Percentiles rank a stretch among this genome's conserved stretches.
These are phyloP conservation scores for Jordanella pulchra DNA, from an alignment of 2,797 vertebrate genomes.

Conservation along the genomic window DNA sequence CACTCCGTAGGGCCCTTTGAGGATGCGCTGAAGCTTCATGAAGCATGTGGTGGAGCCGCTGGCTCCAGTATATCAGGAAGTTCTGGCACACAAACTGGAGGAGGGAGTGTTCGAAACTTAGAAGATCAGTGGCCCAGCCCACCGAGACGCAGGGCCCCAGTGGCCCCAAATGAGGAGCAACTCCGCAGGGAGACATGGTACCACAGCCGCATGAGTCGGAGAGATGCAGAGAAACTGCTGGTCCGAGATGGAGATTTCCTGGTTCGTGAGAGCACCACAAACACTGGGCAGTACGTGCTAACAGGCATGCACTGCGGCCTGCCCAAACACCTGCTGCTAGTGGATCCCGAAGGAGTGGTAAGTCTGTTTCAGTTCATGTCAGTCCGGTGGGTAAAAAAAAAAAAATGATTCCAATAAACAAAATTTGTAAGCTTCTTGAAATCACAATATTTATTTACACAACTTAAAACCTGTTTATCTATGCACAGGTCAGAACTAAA, in stretches of 20 bases:
- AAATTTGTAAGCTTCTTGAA: neutral
- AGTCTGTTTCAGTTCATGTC: conserved; percentile 58
- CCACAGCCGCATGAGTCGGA: conserved; percentile 93
- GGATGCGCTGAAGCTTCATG: conserved; percentile 92
- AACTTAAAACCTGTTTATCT: neutral
- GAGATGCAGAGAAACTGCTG: conserved; percentile 90
- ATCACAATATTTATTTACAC: neutral
- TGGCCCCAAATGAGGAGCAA: conserved; percentile 95
- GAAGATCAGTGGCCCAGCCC: conserved; percentile 95
- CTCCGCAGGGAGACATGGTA: conserved; percentile 92
- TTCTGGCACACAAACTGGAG: conserved; percentile 16
- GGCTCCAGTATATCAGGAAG: conserved; percentile 29
- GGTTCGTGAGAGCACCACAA: conserved; percentile 93
- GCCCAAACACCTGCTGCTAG: conserved; percentile 93
- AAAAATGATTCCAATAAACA: neutral
- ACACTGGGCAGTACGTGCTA: conserved; percentile 95
- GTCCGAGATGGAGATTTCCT: conserved; percentile 92
- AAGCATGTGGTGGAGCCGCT: conserved; percentile 72
- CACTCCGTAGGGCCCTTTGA: conserved; percentile 88
- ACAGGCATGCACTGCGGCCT: conserved; percentile 94
- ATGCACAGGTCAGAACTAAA: conserved; percentile 90
- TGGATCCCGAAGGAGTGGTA: conserved; percentile 98
- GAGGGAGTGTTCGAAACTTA: conserved; percentile 61
- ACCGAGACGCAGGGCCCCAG: conserved; percentile 87
- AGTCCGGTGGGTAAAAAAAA: neutral